phyloP scores from a whole-genome alignment of 2,113 vertebrate species.

The Addax nasomaculatus region DNA sequence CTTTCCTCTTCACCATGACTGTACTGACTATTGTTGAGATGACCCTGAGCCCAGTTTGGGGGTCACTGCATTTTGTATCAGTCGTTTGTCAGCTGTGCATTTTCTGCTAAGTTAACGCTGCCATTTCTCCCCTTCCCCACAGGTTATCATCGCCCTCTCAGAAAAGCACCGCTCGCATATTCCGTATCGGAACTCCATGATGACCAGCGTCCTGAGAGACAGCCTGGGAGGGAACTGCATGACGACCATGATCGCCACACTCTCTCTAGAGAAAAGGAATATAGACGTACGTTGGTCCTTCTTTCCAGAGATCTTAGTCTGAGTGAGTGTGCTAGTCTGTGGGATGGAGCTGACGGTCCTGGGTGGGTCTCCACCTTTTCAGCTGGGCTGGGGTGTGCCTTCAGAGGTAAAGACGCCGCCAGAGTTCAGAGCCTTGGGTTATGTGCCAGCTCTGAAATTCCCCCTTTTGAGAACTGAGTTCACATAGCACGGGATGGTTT shows the following conservation, averaged over 20 bases:
- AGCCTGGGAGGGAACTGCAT: slow-evolving; percentile 97
- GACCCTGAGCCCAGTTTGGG: neutral
- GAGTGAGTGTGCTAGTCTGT: neutral
- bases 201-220: slow-evolving; percentile 97
- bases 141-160: slow-evolving; percentile 97
- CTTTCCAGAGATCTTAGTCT: neutral
- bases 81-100: neutral
- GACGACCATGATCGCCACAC: slow-evolving; percentile 96
- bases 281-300: slow-evolving; percentile 83
- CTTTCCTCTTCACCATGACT: neutral
- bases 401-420: fast-evolving
- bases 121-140: slow-evolving; percentile 25
- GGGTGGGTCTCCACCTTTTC: neutral
- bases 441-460: neutral
- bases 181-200: slow-evolving; percentile 97
- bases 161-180: slow-evolving; percentile 94
- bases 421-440: neutral
- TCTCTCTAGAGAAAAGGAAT: slow-evolving; percentile 91
- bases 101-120: neutral
- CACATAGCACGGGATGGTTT: neutral
- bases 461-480: neutral
- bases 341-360: neutral
- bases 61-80: neutral
- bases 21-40: neutral
- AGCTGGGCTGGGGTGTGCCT: neutral